A percentile compares a stretch with the other conserved stretches of the same genome.
These are phyloP conservation scores for Anarsia innoxiella DNA, from an alignment of 2,888 invertebrate genomes.

Conservation along the genomic window DNA sequence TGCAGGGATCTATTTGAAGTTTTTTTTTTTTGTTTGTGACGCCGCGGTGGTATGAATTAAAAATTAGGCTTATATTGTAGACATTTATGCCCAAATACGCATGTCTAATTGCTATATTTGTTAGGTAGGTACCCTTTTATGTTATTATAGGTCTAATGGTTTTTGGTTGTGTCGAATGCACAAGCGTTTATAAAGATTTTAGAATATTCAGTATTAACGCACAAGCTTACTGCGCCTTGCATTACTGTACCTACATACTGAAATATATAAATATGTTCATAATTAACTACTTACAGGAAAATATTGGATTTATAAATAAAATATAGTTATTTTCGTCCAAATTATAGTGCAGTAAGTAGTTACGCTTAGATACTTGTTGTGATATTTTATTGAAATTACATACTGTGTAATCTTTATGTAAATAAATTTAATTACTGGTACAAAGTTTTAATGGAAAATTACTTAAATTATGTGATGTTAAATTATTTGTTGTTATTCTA, in stretches of 20 bases:
- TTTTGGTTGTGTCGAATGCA: conserved; percentile 27
- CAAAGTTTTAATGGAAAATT: no score
- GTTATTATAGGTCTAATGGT: no score
- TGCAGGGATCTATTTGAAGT: no score
- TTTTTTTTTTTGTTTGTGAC: no score
- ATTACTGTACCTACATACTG: not conserved
- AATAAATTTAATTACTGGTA: conserved; percentile 12
- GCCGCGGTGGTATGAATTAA: no score
- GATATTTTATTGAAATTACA: conserved; percentile 5
- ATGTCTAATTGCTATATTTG: no score
- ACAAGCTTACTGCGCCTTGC: not conserved
- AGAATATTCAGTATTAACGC: not conserved
- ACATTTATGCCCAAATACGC: no score
- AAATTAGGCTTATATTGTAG: no score
- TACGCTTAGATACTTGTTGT: conserved; percentile 1
- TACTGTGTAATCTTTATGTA: conserved; percentile 1
- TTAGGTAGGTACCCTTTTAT: no score
- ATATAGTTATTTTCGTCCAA: not conserved
- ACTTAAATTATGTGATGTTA: no score
- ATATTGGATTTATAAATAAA: no score
- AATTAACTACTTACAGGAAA: not conserved
- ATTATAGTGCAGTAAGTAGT: not conserved
- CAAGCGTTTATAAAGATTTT: conserved; percentile 13
- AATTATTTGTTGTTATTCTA: no score
- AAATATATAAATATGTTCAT: not conserved